phyloP scores from a whole-genome alignment of 2,113 vertebrate species.

The Callaeas wilsoni region DNA sequence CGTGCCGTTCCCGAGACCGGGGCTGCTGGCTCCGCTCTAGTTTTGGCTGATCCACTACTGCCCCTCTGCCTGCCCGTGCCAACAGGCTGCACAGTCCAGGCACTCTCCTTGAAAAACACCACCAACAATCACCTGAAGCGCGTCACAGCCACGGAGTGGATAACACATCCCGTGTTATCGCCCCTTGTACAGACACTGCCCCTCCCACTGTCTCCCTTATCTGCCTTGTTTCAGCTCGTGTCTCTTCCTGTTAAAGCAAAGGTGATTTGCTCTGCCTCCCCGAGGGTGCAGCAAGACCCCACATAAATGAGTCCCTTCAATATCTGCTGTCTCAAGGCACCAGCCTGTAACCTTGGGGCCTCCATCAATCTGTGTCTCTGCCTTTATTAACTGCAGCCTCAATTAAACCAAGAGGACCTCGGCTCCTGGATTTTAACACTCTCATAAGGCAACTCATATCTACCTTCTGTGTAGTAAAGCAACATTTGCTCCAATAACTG shows the following conservation, averaged over 20 bases:
- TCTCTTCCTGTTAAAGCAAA: background rate
- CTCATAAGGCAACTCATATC: background rate
- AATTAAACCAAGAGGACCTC: background rate
- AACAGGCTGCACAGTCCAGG: background rate
- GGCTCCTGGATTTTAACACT: background rate
- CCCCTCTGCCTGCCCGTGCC: background rate
- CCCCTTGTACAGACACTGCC: background rate
- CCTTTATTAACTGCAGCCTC: constrained; percentile 10
- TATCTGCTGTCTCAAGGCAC: background rate
- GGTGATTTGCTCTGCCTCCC: background rate
- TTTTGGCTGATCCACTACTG: background rate
- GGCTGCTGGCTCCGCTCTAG: background rate
- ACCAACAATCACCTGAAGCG: background rate
- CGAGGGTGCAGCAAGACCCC: background rate
- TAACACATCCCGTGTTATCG: background rate
- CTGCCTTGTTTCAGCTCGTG: background rate
- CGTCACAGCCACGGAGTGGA: background rate
- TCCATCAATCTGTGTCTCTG: background rate
- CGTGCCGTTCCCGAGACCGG: background rate
- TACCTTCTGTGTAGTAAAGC: background rate
- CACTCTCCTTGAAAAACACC: background rate
- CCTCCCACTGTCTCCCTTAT: background rate
- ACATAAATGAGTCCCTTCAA: background rate
- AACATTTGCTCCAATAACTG: background rate
- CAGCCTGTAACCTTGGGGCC: background rate